These are phyloP conservation scores for Mesitornis unicolor DNA, from an alignment of 2,113 vertebrate species.

Conservation along the genomic window DNA sequence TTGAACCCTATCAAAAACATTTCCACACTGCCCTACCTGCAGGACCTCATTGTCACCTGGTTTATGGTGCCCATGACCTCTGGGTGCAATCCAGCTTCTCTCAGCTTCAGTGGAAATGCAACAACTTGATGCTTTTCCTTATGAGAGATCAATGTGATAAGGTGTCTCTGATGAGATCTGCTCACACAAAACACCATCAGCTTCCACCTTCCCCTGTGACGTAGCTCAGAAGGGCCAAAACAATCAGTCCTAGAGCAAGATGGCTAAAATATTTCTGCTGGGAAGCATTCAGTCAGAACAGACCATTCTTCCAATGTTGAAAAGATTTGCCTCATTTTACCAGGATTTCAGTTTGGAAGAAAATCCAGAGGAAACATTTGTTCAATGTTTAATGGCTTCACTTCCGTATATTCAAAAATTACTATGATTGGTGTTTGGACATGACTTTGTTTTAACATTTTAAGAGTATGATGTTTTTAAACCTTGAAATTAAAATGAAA, in stretches of 20 bases:
- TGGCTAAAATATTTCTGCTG: neutral
- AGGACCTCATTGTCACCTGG: neutral
- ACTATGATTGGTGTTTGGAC: neutral
- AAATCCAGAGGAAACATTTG: neutral
- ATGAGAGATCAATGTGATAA: neutral
- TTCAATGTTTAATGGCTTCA: neutral
- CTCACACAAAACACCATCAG: neutral
- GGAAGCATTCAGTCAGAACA: neutral
- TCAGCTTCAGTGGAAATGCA: neutral
- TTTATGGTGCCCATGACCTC: neutral
- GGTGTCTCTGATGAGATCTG: neutral
- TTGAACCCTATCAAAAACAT: neutral
- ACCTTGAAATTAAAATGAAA: constrained; percentile 37
- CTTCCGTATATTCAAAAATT: neutral
- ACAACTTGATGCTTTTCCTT: neutral
- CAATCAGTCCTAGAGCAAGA: neutral
- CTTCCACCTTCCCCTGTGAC: neutral
- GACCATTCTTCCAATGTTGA: neutral
- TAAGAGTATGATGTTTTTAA: neutral
- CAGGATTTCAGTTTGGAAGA: neutral
- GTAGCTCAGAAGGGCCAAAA: neutral
- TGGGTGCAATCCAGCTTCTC: neutral
- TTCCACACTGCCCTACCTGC: neutral
- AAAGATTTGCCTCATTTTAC: neutral
- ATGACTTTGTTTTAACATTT: neutral